Conservation (phyloP, 2,888 invertebrate genomes). For the Epirrhoe alternata region DNA sequence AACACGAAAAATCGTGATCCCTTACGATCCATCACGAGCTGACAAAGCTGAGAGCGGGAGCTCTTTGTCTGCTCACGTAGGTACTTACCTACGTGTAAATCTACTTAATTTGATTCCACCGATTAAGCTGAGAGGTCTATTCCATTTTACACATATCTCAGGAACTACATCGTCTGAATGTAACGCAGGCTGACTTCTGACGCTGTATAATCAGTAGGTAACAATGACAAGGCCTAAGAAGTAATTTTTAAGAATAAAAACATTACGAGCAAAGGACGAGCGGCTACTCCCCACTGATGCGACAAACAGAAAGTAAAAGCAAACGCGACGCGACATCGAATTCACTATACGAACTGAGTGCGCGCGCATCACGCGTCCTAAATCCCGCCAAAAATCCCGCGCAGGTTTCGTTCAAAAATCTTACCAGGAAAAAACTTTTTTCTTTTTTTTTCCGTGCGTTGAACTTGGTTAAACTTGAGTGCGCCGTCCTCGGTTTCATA, state of each 20-base stretch:
- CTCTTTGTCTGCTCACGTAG: too few species aligned
- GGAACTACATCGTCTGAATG: too few species aligned
- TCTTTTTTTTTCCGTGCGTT: conserved; percentile 62
- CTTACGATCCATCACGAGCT: too few species aligned
- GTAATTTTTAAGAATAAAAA: conserved; percentile 20
- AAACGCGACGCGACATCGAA: conserved; percentile 60
- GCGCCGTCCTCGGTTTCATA: conserved; percentile 71
- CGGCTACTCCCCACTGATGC: conserved; percentile 72
- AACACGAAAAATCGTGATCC: too few species aligned
- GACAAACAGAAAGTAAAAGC: conserved; percentile 80
- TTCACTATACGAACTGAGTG: conserved; percentile 76
- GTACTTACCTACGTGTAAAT: too few species aligned
- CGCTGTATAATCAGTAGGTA: too few species aligned
- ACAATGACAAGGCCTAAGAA: too few species aligned
- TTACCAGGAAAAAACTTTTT: conserved; percentile 23
- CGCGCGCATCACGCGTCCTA: conserved; percentile 72
- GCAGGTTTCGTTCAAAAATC: conserved; percentile 40
- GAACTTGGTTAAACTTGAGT: conserved; percentile 76
- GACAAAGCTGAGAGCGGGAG: too few species aligned
- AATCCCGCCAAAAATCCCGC: conserved; percentile 65
- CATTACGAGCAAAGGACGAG: conserved; percentile 34
- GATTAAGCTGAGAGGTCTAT: too few species aligned
- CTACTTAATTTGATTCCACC: too few species aligned
- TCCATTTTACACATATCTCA: too few species aligned
- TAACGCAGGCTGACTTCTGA: too few species aligned